phyloP scores from a whole-genome alignment of 2,888 invertebrate genomes.

The Mythimna pallens region DNA sequence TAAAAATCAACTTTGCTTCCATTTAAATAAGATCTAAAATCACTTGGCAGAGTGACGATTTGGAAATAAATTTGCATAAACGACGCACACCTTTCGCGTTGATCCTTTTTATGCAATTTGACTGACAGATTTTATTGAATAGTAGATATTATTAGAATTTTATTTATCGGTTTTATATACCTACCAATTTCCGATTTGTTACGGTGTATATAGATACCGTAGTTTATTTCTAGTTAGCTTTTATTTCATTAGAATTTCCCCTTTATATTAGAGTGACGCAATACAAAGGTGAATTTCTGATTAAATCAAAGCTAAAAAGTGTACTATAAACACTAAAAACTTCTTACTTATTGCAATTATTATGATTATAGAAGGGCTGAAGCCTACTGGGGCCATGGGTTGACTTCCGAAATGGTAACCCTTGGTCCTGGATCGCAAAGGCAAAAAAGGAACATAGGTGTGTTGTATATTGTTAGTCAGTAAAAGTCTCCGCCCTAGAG shows the following conservation, averaged over 20 bases:
- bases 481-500: no score
- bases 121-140: conserved; percentile 84
- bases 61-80: conserved; percentile 86
- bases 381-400: no score
- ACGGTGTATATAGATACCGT: conserved; percentile 14
- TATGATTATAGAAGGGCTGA: no score
- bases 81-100: conserved; percentile 86
- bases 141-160: conserved; percentile 66
- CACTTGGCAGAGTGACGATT: conserved; percentile 55
- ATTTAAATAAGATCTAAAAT: conserved; percentile 64
- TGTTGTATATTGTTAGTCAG: no score
- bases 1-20: conserved; percentile 57
- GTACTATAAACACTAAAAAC: no score
- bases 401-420: no score
- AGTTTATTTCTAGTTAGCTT: not conserved
- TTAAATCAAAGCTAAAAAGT: no score
- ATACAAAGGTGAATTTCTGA: no score
- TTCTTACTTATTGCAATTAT: no score
- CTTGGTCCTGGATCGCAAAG: no score
- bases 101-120: conserved; percentile 88
- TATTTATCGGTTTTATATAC: conserved; percentile 55
- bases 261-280: no score
- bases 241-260: not conserved
- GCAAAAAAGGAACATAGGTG: no score
- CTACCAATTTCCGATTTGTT: conserved; percentile 29